These are phyloP conservation scores for Astur gentilis DNA, from an alignment of 2,113 vertebrate species.

Conservation along the genomic window DNA sequence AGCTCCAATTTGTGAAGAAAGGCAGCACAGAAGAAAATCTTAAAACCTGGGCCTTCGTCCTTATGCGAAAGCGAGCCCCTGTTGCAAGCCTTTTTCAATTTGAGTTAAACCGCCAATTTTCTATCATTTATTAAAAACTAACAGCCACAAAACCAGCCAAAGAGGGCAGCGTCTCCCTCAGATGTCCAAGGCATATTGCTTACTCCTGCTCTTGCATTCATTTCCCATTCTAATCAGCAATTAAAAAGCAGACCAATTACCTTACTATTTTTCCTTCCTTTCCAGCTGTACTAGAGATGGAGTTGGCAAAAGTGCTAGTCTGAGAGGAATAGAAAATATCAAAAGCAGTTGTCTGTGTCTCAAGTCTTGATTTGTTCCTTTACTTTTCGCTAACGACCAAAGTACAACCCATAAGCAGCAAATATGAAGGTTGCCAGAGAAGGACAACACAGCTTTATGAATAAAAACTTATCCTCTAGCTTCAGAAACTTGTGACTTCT, in stretches of 20 bases:
- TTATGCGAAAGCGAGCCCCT: neutral
- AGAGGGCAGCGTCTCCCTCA: neutral
- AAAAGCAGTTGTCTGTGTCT: neutral
- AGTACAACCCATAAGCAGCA: neutral
- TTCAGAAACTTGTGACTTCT: neutral
- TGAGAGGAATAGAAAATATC: neutral
- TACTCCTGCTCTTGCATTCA: neutral
- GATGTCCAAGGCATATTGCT: neutral
- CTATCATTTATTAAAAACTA: neutral
- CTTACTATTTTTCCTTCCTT: conserved; percentile 43
- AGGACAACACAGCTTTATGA: neutral
- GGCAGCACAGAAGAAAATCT: neutral
- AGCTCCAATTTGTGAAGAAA: neutral
- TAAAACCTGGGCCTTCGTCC: neutral
- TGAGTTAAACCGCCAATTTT: neutral
- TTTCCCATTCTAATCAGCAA: conserved; percentile 33
- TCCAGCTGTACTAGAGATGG: conserved; percentile 22
- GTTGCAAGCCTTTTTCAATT: neutral
- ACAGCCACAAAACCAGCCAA: neutral
- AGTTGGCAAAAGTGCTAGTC: neutral
- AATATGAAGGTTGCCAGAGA: neutral
- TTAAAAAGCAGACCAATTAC: conserved; percentile 1
- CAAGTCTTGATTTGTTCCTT: conserved; percentile 3
- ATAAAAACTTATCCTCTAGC: neutral
- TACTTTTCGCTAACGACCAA: neutral